Percentiles rank a stretch among this genome's conserved stretches.
Evolutionary conservation across 2,797 vertebrate species (phyloP).

Genomic region (Gymnodraco acuticeps): DNA sequence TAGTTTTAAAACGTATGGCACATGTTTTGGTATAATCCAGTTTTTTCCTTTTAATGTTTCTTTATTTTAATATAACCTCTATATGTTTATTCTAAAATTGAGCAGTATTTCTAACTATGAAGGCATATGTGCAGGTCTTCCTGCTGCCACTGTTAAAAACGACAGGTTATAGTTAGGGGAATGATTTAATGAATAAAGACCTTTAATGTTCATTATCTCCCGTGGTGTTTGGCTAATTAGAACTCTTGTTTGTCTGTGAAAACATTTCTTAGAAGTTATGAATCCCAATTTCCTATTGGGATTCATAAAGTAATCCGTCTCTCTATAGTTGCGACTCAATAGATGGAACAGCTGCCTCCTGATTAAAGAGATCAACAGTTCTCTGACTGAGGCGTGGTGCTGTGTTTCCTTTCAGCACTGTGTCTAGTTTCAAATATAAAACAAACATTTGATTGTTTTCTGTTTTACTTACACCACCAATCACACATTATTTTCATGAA

Average conservation of each 20-base stretch:
- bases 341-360: background rate
- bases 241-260: background rate
- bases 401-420: background rate
- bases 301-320: background rate
- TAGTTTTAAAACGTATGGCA: too few species aligned
- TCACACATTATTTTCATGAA: background rate
- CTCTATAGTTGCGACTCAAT: background rate
- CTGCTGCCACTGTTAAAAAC: background rate
- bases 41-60: too few species aligned
- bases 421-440: background rate
- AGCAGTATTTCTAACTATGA: too few species aligned
- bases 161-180: background rate
- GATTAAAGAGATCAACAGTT: background rate
- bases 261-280: background rate
- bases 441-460: background rate
- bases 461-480: background rate
- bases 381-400: background rate
- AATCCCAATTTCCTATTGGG: background rate
- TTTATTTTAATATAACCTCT: too few species aligned
- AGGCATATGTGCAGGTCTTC: background rate
- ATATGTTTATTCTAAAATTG: too few species aligned
- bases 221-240: background rate
- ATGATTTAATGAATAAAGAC: rapidly evolving
- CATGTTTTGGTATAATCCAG: too few species aligned
- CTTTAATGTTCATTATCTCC: background rate